Conservation (phyloP, 2,888 invertebrate species). For the Agrochola macilenta region DNA sequence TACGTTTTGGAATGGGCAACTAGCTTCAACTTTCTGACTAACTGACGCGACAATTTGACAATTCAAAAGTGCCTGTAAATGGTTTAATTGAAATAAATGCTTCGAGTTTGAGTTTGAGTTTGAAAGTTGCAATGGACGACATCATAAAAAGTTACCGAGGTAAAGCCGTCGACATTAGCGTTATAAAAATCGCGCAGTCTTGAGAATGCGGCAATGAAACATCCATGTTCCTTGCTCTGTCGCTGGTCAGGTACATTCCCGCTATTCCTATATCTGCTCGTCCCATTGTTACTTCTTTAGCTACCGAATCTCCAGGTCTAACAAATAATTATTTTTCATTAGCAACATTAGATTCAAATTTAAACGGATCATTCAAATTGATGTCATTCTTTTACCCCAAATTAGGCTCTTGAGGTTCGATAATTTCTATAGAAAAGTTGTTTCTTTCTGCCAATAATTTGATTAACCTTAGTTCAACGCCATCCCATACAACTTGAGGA, state of each 20-base stretch:
- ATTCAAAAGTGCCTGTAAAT: too few relatives aligned
- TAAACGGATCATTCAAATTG: not conserved
- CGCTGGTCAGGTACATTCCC: slow-evolving; percentile 93
- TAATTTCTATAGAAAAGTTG: slow-evolving; percentile 93
- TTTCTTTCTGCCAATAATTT: slow-evolving; percentile 91
- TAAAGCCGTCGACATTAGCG: slow-evolving; percentile 94
- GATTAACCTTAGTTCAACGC: slow-evolving; percentile 93
- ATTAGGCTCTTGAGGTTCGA: slow-evolving; percentile 89
- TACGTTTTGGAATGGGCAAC: too few relatives aligned
- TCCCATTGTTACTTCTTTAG: slow-evolving; percentile 88
- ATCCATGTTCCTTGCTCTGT: slow-evolving; percentile 89
- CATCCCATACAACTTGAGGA: slow-evolving; percentile 91
- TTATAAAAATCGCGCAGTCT: slow-evolving; percentile 95
- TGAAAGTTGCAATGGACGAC: not conserved
- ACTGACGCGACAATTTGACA: too few relatives aligned
- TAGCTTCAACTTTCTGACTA: too few relatives aligned
- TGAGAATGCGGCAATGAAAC: slow-evolving; percentile 92
- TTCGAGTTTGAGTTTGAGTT: too few relatives aligned
- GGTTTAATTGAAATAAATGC: too few relatives aligned
- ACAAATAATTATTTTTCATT: slow-evolving; percentile 7
- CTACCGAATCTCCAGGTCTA: slow-evolving; percentile 92
- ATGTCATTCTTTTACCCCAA: slow-evolving; percentile 74
- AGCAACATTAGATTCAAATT: not conserved
- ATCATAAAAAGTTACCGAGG: slow-evolving; percentile 90
- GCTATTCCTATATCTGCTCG: slow-evolving; percentile 93